phyloP scores from a whole-genome alignment of 2,113 vertebrate genomes.

The Empidonax traillii region DNA sequence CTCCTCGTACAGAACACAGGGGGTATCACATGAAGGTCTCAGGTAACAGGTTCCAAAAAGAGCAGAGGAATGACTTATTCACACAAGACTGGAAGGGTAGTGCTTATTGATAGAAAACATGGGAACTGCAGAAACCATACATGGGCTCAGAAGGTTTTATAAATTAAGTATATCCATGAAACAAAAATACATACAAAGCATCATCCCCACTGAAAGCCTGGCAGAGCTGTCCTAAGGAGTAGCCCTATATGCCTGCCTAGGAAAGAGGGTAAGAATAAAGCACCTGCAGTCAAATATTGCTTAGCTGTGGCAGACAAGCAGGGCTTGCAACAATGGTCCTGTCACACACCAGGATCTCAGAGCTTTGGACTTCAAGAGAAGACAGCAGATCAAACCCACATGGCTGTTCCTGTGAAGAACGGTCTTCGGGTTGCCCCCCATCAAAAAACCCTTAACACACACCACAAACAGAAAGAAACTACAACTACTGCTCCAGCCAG shows the following conservation, averaged over 20 bases:
- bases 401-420: background rate
- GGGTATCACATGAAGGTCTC: background rate
- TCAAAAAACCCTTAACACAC: background rate
- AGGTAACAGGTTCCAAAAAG: background rate
- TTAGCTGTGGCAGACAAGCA: background rate
- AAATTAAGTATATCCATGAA: background rate
- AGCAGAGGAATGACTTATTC: background rate
- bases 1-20: background rate
- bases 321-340: background rate
- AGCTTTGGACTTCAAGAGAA: background rate
- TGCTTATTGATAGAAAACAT: background rate
- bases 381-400: background rate
- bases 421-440: background rate
- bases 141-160: accelerated
- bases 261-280: background rate
- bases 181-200: background rate
- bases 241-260: background rate
- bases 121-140: background rate
- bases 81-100: background rate
- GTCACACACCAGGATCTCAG: background rate
- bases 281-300: background rate
- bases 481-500: background rate
- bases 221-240: background rate
- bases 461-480: background rate
- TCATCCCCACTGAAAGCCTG: background rate